phyloP scores from a whole-genome alignment of 1,140 invertebrate species.

The Listronotus oregonensis region DNA sequence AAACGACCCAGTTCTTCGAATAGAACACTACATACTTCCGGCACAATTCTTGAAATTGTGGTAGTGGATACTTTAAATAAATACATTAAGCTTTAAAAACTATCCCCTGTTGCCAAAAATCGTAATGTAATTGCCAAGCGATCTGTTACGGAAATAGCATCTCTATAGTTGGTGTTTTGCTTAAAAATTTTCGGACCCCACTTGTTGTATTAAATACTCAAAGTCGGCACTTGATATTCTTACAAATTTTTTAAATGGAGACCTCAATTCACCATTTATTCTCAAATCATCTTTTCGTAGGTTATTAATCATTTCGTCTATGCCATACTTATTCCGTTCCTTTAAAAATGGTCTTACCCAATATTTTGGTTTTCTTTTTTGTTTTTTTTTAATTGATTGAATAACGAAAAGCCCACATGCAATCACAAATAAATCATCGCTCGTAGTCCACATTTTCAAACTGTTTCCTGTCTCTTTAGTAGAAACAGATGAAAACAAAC shows the following conservation, averaged over 20 bases:
- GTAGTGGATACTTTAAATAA: too few relatives aligned
- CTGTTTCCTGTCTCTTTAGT: slow-evolving; percentile 4
- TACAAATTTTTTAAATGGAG: background rate
- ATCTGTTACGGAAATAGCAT: too few relatives aligned
- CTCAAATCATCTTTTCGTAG: background rate
- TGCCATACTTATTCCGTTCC: background rate
- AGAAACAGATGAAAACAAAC: background rate
- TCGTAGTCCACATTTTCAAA: slow-evolving; percentile 1
- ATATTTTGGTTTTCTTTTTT: background rate
- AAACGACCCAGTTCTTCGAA: background rate
- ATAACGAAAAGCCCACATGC: too few relatives aligned
- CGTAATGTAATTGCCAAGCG: too few relatives aligned
- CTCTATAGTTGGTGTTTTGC: too few relatives aligned
- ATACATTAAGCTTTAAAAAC: too few relatives aligned
- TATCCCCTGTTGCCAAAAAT: too few relatives aligned
- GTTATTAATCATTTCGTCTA: background rate
- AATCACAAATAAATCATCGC: slow-evolving; percentile 7
- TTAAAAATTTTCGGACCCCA: background rate
- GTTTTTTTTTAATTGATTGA: slow-evolving; percentile 3
- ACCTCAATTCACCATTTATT: background rate
- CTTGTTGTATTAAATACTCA: background rate
- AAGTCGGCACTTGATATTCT: slow-evolving; percentile 1
- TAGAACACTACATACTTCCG: too few relatives aligned
- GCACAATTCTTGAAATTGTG: too few relatives aligned
- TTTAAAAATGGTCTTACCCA: background rate